Percentiles rank a stretch among this genome's conserved stretches.
Conservation (phyloP, 2,113 vertebrate genomes). For the Montifringilla adamsi region DNA sequence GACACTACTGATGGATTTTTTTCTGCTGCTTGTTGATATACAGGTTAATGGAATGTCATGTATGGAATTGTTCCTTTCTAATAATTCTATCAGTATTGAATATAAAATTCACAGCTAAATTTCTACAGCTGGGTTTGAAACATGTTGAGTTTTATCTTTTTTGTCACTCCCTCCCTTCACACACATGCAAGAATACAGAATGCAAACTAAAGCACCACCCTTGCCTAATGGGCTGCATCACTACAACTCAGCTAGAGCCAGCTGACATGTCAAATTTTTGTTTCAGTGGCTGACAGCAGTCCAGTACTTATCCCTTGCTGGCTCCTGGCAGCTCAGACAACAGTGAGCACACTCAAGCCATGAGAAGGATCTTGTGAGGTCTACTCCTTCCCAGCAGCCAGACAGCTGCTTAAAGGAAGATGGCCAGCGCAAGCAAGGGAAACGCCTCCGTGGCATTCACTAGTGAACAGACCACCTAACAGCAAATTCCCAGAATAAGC, state of each 20-base stretch:
- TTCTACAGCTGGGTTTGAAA: background rate
- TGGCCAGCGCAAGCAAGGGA: conserved; percentile 9
- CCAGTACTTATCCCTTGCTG: background rate
- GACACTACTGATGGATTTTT: background rate
- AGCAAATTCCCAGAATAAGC: conserved; percentile 2
- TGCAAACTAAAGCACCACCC: background rate
- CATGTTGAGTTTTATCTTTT: background rate
- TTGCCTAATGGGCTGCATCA: background rate
- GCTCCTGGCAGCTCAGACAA: background rate
- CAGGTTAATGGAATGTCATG: background rate
- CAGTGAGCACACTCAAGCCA: background rate
- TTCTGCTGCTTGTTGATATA: background rate
- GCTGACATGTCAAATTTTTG: background rate
- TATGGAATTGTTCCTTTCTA: background rate
- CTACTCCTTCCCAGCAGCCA: background rate
- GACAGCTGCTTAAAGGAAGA: conserved; percentile 21
- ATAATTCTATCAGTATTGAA: background rate
- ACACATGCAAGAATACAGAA: background rate
- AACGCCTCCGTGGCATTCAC: background rate
- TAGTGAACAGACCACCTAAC: conserved; percentile 3
- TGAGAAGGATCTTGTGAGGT: background rate
- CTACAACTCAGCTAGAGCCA: background rate
- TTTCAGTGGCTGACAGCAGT: background rate
- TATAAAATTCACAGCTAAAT: background rate
- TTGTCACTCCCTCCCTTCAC: background rate